These are phyloP conservation scores for Ametastegia equiseti DNA, from an alignment of 2,888 invertebrate species.

Conservation along the genomic window DNA sequence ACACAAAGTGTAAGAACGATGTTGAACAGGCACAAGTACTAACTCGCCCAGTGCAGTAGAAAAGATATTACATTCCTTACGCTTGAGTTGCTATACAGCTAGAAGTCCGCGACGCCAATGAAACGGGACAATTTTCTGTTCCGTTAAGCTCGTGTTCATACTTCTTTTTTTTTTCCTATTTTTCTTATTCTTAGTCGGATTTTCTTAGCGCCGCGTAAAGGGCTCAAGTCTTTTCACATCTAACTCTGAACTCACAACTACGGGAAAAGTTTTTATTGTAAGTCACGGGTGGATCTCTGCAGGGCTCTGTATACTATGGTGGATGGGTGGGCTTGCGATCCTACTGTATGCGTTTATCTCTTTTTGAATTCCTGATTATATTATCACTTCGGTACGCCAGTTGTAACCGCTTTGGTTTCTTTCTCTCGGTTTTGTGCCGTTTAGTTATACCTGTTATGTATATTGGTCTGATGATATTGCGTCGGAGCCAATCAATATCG, in stretches of 20 bases:
- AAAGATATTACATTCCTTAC: constrained; percentile 47
- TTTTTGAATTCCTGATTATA: not conserved
- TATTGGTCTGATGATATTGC: no score
- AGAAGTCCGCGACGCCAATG: constrained; percentile 23
- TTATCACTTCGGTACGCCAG: no score
- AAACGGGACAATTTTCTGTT: constrained; percentile 37
- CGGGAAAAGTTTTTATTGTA: not conserved
- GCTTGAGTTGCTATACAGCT: constrained; percentile 43
- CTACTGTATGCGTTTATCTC: not conserved
- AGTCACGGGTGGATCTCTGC: not conserved
- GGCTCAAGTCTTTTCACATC: not conserved
- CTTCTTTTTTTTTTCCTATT: not conserved
- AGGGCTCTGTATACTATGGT: not conserved
- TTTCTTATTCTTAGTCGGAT: not conserved
- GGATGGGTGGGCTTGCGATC: no score
- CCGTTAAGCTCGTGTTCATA: constrained; percentile 3
- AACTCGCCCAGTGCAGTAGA: constrained; percentile 42
- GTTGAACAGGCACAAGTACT: not conserved
- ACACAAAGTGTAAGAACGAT: no score
- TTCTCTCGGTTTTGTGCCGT: no score
- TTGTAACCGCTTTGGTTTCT: no score
- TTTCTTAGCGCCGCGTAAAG: no score
- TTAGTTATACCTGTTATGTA: no score
- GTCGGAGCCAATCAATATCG: no score
- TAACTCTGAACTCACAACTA: not conserved